Base-by-base conservation (phyloP, 2,888 invertebrate genomes). In the Epirrita christyi region DNA sequence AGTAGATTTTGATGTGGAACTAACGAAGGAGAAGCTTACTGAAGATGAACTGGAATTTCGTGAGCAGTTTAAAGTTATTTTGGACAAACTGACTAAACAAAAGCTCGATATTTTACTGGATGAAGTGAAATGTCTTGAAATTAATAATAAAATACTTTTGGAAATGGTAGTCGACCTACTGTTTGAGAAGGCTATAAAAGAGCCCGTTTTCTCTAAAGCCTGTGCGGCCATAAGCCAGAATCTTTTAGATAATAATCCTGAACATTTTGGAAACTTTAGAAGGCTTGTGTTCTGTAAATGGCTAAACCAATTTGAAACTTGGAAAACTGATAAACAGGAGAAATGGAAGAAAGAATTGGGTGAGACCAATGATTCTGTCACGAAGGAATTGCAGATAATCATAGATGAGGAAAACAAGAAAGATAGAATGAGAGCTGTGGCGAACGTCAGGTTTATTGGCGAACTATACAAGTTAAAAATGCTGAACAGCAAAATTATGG, bases 111-210 rank as follows among this genome's bases (percentile, higher is more conserved):
- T 95, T 0, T 89, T 98, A 53, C 92, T 97, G 11, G 93, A 94
- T 29, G 96, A 96, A 92, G 95, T 98, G 21, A 93, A 95, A 63
- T 87, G 92, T 10, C 88, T 98, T 29, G 93, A 95, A 63, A 97
- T 98, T 54, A 95, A 97, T 80, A 96, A 95, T 1, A 94, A 94
- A 54, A 95, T 95, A 50, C 94, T 96, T 68, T 92, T 98, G 48
- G 94, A 95, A 71, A 96, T 96, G 66, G 96, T 98, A 13, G 98
- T 98, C 71, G 94, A 96, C 75, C 93, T 98, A 61, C 96, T 98
- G 3, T 98, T 98, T 82, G 97, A 98, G 81, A 99, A 99, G 91
- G 96, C 98, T 15, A 96, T 98, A 52, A 97, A 98, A 84, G 98
- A 99, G 83, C 98, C 98, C 0, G 97, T 95, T 71, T 98, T 98